A percentile compares a stretch with the other conserved stretches of the same genome.
phyloP scores from a whole-genome alignment of 2,888 invertebrate genomes.

The Acleris cristana region DNA sequence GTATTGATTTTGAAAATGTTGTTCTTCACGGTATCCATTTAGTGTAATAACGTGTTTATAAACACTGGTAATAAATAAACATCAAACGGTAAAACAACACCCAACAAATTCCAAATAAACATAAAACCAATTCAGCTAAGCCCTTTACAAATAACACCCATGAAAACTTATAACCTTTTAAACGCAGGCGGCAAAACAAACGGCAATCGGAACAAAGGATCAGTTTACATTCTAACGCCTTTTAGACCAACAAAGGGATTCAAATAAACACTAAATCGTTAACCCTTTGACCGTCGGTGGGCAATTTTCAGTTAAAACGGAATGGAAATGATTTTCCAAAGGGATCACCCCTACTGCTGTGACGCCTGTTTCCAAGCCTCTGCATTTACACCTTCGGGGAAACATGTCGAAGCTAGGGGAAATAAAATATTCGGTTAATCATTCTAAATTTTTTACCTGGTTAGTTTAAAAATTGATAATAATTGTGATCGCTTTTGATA shows the following conservation, averaged over 20 bases:
- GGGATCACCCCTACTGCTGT: constrained; percentile 56
- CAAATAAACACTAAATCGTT: constrained; percentile 82
- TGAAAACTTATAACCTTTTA: constrained; percentile 30
- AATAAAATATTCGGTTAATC: too few species aligned
- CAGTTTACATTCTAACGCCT: constrained; percentile 81
- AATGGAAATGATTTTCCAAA: constrained; percentile 78
- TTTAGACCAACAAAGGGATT: constrained; percentile 82
- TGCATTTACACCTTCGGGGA: constrained; percentile 35
- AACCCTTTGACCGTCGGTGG: constrained; percentile 82
- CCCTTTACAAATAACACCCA: constrained; percentile 29
- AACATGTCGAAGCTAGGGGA: not conserved
- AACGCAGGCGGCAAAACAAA: constrained; percentile 54
- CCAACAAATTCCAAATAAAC: not conserved
- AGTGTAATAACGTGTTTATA: not conserved
- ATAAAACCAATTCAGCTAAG: constrained; percentile 1
- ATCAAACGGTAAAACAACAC: not conserved
- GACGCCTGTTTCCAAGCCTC: constrained; percentile 49
- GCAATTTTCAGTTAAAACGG: constrained; percentile 81
- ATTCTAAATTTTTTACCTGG: too few species aligned
- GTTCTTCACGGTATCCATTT: not conserved
- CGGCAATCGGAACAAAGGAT: constrained; percentile 78
- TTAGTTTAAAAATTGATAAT: too few species aligned
- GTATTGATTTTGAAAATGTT: too few species aligned
- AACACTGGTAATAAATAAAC: not conserved
- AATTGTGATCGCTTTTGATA: too few species aligned